Evolutionary conservation across 2,113 vertebrate species (phyloP).

Genomic region (Phalacrocorax brasilianus): DNA sequence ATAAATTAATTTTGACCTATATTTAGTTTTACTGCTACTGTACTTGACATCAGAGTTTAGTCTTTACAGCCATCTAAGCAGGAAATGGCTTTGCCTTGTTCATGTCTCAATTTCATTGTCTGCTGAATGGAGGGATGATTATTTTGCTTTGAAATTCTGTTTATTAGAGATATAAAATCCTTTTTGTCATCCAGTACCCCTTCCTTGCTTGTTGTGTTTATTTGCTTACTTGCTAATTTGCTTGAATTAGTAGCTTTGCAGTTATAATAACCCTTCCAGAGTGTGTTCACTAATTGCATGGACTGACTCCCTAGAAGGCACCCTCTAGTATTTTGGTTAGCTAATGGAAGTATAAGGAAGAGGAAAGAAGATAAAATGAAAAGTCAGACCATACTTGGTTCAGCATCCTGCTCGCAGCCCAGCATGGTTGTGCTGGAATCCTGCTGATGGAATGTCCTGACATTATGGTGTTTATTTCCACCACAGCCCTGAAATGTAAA

Average conservation of each 20-base stretch:
- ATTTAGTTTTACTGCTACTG: background rate
- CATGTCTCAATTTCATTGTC: background rate
- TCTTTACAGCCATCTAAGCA: background rate
- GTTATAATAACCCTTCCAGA: background rate
- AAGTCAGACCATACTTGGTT: background rate
- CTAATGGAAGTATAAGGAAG: background rate
- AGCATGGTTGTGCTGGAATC: background rate
- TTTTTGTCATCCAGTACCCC: background rate
- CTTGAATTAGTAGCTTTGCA: background rate
- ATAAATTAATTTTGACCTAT: background rate
- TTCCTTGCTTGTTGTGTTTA: background rate
- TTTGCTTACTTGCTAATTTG: background rate
- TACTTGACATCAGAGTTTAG: background rate
- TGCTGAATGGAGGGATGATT: background rate
- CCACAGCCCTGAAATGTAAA: conserved; percentile 24
- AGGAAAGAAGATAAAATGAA: conserved; percentile 2
- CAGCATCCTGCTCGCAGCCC: conserved; percentile 3
- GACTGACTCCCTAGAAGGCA: background rate
- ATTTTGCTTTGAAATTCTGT: background rate
- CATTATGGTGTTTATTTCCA: conserved; percentile 54
- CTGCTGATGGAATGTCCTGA: conserved; percentile 50
- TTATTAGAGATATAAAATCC: background rate
- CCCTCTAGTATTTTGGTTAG: background rate
- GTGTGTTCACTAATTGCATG: background rate
- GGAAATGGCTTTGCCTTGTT: background rate